Evolutionary conservation across 2,113 vertebrate genomes (phyloP), one percentile per base, ranked within the genome.

Genomic region (Cricetomys ansorgei): DNA sequence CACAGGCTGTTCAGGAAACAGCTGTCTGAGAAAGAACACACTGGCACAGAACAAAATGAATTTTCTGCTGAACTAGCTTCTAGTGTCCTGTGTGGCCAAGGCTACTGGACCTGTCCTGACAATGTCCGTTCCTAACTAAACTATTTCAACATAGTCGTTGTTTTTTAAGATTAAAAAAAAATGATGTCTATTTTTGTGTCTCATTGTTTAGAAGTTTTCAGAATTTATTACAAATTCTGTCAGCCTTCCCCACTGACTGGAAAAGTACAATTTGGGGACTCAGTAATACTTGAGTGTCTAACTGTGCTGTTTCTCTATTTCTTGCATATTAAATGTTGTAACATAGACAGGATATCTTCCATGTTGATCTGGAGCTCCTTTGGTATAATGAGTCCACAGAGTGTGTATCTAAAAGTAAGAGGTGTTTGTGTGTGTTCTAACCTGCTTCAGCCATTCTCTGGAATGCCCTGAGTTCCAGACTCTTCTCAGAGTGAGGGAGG

Each of bases 41-140:
- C 16, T 76, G 1, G 45, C 43, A 6, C 37, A 50, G 48, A 85
- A 16, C 27, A 53, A 9, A 70, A 15, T 76, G 2, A 45, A 40
- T 64, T 43, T 67, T 31, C 75, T 96, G 83, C 77, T 65, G 83
- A 97, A 65, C 62, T 45, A 29, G 72, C 37, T 88, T 88, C 37
- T 53, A 9, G 73, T 89, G 4, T 45, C 19, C 70, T 75, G 27
- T 92, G 19, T 75, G 27, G 11, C 29, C 57, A 67, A 92, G 84
- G 40, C 45, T 64, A 37, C 70, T 4, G 65, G 25, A 12, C 64
- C 48, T 76, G 73, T 94, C 83, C 57, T 89, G 48, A 67, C 40
- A 73, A 88, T 92, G 48, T 92, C 75, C 19, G 72, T 57, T 57
- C 48, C 70, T 70, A 95, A 81, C 70, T 85, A 81, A 93, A 95